Evolutionary conservation across 2,113 vertebrate species (phyloP).

Genomic region (Murina feae): DNA sequence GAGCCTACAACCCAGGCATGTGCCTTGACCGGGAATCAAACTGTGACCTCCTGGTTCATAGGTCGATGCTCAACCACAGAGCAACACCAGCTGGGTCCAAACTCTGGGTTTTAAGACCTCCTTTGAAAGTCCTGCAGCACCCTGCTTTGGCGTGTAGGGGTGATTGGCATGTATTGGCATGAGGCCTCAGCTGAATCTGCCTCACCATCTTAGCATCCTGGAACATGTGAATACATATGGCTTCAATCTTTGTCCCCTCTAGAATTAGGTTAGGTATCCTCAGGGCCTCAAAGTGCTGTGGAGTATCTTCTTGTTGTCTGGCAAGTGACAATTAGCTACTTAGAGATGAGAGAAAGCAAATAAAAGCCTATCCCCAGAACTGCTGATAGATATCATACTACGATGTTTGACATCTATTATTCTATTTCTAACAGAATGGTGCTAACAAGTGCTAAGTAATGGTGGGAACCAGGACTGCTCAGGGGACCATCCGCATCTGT

Average conservation of each 20-base stretch:
- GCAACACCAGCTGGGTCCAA: neutral
- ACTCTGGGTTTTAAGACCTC: neutral
- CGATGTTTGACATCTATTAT: neutral
- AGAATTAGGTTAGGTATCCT: neutral
- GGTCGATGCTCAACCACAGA: too few species aligned
- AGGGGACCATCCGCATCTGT: neutral
- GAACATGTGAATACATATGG: neutral
- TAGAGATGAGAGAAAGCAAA: constrained; percentile 22
- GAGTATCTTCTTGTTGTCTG: constrained; percentile 26
- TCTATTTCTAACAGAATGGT: constrained; percentile 30
- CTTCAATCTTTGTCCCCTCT: neutral
- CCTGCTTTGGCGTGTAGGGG: neutral
- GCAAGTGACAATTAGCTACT: constrained; percentile 50
- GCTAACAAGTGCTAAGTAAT: neutral
- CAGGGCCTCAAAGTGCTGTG: neutral
- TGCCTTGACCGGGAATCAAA: too few species aligned
- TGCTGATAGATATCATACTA: neutral
- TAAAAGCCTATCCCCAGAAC: neutral
- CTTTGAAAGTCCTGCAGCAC: neutral
- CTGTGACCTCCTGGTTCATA: too few species aligned
- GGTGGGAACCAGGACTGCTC: neutral
- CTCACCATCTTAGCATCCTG: neutral
- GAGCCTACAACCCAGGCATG: too few species aligned
- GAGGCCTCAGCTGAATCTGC: neutral
- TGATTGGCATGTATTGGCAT: neutral